These are phyloP conservation scores for Probosciger aterrimus DNA, from an alignment of 2,113 vertebrate genomes.

Conservation along the genomic window DNA sequence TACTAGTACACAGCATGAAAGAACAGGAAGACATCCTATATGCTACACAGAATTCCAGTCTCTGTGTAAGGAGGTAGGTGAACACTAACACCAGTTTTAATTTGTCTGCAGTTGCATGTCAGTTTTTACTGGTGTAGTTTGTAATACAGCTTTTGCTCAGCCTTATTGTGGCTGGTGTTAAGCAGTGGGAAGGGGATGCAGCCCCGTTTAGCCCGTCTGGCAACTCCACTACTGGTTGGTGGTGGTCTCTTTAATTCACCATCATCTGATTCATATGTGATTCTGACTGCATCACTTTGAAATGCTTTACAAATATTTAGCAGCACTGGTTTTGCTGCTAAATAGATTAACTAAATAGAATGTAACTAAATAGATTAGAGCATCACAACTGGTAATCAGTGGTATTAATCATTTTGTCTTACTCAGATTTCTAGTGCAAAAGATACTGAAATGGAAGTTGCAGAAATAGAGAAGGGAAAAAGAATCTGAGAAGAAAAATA, in stretches of 20 bases:
- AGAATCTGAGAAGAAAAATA: conserved; percentile 79
- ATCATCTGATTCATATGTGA: not conserved
- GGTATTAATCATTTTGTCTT: not conserved
- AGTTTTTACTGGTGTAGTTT: not conserved
- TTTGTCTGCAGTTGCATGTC: not conserved
- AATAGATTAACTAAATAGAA: not conserved
- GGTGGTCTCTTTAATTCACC: not conserved
- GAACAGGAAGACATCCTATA: not conserved
- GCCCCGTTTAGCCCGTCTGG: not conserved
- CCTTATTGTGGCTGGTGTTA: not conserved
- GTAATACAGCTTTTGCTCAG: not conserved
- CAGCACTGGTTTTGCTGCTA: not conserved
- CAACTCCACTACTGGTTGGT: not conserved
- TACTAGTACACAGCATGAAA: not conserved
- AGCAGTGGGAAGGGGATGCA: not conserved
- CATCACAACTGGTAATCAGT: not conserved
- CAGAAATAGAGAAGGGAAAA: conserved; percentile 82
- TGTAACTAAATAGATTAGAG: not conserved
- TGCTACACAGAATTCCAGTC: not conserved
- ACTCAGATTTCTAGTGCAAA: conserved; percentile 79
- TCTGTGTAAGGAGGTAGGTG: not conserved
- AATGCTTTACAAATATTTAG: not conserved
- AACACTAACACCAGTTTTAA: not conserved
- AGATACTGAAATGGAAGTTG: conserved; percentile 79
- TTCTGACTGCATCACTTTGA: not conserved